Conservation (phyloP, 30 jellyfish, hydroid and myxozoan species). For the Chrysaora quinquecirrha region DNA sequence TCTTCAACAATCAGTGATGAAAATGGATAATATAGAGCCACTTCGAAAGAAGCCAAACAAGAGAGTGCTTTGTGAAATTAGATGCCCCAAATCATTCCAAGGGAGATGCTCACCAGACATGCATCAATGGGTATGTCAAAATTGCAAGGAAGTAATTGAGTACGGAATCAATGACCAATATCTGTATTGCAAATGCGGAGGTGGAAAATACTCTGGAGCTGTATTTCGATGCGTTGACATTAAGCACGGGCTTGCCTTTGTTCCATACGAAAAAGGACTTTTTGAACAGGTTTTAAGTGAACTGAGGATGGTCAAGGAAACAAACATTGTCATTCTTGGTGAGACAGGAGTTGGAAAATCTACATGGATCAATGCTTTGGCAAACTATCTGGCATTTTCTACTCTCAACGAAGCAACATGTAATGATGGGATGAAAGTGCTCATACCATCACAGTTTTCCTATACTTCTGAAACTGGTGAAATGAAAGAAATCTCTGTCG, state of each 20-base stretch:
- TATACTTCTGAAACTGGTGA: conserved; percentile 69
- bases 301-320: conserved; percentile 30
- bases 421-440: conserved; percentile 37
- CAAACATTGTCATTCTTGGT: conserved; percentile 50
- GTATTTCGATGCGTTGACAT: conserved; percentile 52
- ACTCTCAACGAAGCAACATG: conserved; percentile 39
- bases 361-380: conserved; percentile 71
- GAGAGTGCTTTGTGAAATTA: conserved; percentile 46
- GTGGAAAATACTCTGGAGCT: conserved; percentile 13
- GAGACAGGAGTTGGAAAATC: conserved; percentile 78
- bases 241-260: conserved; percentile 55
- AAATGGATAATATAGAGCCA: conserved; percentile 7
- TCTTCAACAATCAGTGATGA: conserved; percentile 24
- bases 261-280: background rate
- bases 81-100: conserved; percentile 56
- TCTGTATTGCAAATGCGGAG: conserved; percentile 69
- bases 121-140: conserved; percentile 48
- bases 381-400: conserved; percentile 39
- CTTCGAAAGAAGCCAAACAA: conserved; percentile 33
- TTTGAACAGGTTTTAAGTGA: conserved; percentile 14
- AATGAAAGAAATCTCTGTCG: conserved; percentile 25
- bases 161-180: conserved; percentile 42
- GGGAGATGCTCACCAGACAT: conserved; percentile 36
- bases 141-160: conserved; percentile 56
- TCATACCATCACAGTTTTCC: conserved; percentile 64